A percentile compares a stretch with the other conserved stretches of the same genome.
Evolutionary conservation across 2,113 vertebrate species (phyloP).

Genomic region (Passer montanus): DNA sequence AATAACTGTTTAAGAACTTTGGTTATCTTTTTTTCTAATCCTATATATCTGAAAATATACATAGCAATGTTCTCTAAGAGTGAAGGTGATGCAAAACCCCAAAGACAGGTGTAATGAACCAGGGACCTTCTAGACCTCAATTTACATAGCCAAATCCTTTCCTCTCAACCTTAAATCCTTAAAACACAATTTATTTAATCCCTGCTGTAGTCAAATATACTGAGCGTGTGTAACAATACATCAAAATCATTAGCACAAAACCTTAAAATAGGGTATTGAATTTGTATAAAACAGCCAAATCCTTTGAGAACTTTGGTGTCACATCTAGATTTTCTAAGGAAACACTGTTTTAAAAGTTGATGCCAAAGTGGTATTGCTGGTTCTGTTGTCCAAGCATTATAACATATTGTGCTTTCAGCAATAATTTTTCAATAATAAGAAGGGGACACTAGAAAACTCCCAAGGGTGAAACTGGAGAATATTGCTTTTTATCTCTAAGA

Average conservation of each 20-base stretch:
- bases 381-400: background rate
- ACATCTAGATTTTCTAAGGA: background rate
- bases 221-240: conserved; percentile 43
- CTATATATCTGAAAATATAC: background rate
- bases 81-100: background rate
- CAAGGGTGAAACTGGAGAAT: background rate
- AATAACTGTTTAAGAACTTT: background rate
- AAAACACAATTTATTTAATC: conserved; percentile 68
- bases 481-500: background rate
- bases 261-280: conserved; percentile 43
- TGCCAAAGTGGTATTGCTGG: background rate
- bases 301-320: conserved; percentile 1
- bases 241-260: conserved; percentile 49
- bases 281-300: conserved; percentile 42
- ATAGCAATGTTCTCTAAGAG: background rate
- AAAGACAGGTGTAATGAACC: conserved; percentile 9
- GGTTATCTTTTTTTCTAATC: background rate
- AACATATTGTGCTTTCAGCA: background rate
- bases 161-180: conserved; percentile 49
- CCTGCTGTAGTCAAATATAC: conserved; percentile 29
- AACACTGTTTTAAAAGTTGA: background rate
- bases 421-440: background rate
- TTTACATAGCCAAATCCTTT: conserved; percentile 60
- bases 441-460: background rate
- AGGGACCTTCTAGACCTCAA: conserved; percentile 25